Base-by-base conservation (phyloP, 2,797 vertebrate genomes). In the Xiphorhynchus erythropygius region DNA sequence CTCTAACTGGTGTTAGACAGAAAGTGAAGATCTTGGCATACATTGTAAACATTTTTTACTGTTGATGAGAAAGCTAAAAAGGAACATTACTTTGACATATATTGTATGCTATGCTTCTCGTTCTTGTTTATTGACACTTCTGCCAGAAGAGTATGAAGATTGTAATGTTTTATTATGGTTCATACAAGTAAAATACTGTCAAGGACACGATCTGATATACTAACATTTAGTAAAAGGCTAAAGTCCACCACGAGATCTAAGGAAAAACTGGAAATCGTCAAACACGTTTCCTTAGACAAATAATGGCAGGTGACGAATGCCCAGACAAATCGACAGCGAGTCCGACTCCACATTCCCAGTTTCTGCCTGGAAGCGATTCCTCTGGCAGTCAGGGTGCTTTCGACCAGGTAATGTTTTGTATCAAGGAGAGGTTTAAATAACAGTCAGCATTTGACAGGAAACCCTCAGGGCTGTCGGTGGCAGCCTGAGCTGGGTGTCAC, bases 171-270 rank as follows among this genome's bases (percentile, higher is more conserved):
- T 93, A 97, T 94, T 97, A 97, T 97, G 97, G 96, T 97, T 98
- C 97, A 97, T 97, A 98, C 97, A 97, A 97, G 96, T 97, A 97
- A 98, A 97, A 97, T 98, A 98, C 96, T 96, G 97, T 96, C 97
- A 98, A 98, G 97, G 97, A 98, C 97, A 98, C 97, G 91, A 96
- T 98, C 96, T 97, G 98, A 98, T 97, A 97, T 97, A 98, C 97
- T 98, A 98, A 98, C 97, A 98, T 97, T 98, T 98, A 98, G 97
- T 97, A 98, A 98, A 97, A 98, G 97, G 96, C 96, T 98, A 97
- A 98, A 96, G 96, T 98, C 96, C 97, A 98, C 93, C 97, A 98
- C 96, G 70, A 97, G 97, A 97, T 97, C 98, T 98, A 98, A 98
- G 97, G 95, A 98, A 98, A 98, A 94, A 97, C 96, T 96, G 80